Evolutionary conservation across 1,140 invertebrate genomes (phyloP).

Genomic region (Octopus sinensis): DNA sequence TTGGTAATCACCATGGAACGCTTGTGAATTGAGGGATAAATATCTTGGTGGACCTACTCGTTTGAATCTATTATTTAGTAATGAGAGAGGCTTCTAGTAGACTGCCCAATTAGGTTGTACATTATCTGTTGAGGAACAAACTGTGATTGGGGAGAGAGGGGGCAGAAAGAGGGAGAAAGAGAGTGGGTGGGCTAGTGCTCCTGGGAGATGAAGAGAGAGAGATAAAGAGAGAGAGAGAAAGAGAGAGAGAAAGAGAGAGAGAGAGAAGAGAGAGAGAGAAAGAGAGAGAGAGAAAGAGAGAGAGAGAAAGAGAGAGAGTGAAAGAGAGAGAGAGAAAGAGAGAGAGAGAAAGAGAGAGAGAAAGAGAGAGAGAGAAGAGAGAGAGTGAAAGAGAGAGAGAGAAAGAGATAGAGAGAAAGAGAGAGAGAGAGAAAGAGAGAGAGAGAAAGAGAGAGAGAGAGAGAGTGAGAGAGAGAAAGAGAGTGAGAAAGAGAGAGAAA

Average conservation of each 20-base stretch:
- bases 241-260: background rate
- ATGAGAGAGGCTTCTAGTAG: too few species aligned
- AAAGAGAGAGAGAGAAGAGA: background rate
- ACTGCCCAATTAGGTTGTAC: too few species aligned
- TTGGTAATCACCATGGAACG: too few species aligned
- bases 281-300: background rate
- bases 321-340: background rate
- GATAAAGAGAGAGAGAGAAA: background rate
- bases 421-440: background rate
- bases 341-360: background rate
- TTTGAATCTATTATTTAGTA: too few species aligned
- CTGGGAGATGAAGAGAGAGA: background rate
- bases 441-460: background rate
- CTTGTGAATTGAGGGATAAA: too few species aligned
- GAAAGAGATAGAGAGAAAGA: background rate
- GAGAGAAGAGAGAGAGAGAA: background rate
- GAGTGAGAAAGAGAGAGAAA: too few species aligned
- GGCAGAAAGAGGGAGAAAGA: too few species aligned
- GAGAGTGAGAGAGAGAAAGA: too few species aligned
- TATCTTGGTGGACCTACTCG: too few species aligned
- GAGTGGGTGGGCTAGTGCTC: too few species aligned
- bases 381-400: background rate
- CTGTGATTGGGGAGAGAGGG: too few species aligned
- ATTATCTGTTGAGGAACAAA: too few species aligned
- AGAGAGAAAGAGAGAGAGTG: background rate